Evolutionary conservation across 2,797 vertebrate genomes (phyloP).

Genomic region (Catostomus latipinnis): DNA sequence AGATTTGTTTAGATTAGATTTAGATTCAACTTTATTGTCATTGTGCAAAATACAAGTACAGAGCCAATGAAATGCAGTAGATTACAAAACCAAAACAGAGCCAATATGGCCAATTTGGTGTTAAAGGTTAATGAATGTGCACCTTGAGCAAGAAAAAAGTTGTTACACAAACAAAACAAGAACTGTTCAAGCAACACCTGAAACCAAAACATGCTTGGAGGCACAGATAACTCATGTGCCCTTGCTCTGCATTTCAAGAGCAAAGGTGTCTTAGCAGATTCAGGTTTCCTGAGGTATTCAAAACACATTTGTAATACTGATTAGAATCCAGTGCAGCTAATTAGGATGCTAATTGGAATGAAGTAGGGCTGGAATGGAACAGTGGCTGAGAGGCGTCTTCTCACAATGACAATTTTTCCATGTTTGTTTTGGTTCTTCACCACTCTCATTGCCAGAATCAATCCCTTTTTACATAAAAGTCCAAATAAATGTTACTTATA

Average conservation of each 20-base stretch:
- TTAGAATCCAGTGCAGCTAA: constrained; percentile 66
- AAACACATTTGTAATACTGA: constrained; percentile 66
- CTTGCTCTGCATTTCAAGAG: constrained; percentile 60
- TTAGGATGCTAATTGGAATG: constrained; percentile 69
- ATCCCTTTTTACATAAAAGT: constrained; percentile 12
- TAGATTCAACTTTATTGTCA: too few species aligned
- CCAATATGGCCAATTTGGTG: not conserved
- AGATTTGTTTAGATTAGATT: too few species aligned
- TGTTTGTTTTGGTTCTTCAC: constrained; percentile 30
- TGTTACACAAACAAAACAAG: constrained; percentile 18
- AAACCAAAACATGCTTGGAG: constrained; percentile 25
- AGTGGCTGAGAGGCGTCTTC: constrained; percentile 47
- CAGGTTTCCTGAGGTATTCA: constrained; percentile 63
- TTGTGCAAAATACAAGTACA: too few species aligned
- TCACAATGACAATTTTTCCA: constrained; percentile 40
- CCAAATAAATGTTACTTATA: constrained; percentile 5
- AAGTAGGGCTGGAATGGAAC: constrained; percentile 54
- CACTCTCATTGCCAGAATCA: constrained; percentile 2
- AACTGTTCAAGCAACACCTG: constrained; percentile 1
- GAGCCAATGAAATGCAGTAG: too few species aligned
- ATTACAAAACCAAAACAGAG: not conserved
- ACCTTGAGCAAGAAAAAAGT: not conserved
- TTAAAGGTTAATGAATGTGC: not conserved
- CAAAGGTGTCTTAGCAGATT: constrained; percentile 48
- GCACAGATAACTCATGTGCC: constrained; percentile 27